Evolutionary conservation across 2,797 vertebrate species (phyloP), one percentile per base, ranked within the genome.

Genomic region (Typhlichthys subterraneus): DNA sequence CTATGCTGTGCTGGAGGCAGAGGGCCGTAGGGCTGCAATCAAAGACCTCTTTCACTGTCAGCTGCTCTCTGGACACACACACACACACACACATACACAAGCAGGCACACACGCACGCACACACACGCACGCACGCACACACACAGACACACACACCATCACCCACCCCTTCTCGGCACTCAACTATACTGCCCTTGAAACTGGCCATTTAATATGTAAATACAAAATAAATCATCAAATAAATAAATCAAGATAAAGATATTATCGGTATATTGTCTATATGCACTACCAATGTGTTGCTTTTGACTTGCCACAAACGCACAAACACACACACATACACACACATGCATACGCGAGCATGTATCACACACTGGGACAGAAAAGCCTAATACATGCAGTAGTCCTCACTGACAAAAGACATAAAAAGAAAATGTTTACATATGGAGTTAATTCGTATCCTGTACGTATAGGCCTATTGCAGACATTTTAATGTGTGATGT

Each of bases 21-120:
- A 13, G 11, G 4, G 42, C 47, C 13, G 1, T 12, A 42, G 9
- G 38, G 4, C 5, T 33, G 45, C 31, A 58, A 87, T 89, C 85
- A 91, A 90, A 91, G 87, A 76, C 69, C 73, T 71, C 82, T 88
- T 90, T 91, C 83, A 89, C 89, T 89, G 79, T 58, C 70, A 50
- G 83, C 68, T 77, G 75, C 83, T 82, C 80, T 73, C 57, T 29
- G 11, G 23, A 23, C 62, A 65, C 62, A 59, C 61, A 59, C 61
- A 49, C 31, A 42, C 45, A 50, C 49, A 38, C 49, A 19, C 57
- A 5, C 23, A 79, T 79, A 82, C 51, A 1, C 38, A 1, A 5
- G 15, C 49, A 8, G 38, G 2, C 10, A 23, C 19, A 2, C 19
- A 23, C 23, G 1, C 57, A 46, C 13, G 23, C 53, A 2, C 23